Percentiles rank a stretch among this genome's conserved stretches.
These are phyloP conservation scores for Vulpes lagopus DNA, from an alignment of 2,113 vertebrate genomes.

Conservation along the genomic window DNA sequence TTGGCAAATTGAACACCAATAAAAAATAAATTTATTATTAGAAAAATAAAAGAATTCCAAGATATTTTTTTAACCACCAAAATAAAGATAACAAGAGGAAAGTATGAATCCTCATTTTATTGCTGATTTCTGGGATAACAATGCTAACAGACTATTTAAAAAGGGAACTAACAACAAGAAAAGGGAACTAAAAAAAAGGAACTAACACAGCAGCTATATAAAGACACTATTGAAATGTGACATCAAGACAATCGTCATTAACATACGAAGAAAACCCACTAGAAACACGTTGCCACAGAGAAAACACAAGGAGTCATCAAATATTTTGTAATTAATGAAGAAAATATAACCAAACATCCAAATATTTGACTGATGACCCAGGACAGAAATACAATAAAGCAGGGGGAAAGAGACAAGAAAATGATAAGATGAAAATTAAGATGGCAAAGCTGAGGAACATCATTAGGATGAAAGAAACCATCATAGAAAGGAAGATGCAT, in stretches of 20 bases:
- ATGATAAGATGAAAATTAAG: background rate
- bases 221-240: background rate
- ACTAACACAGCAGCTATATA: background rate
- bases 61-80: background rate
- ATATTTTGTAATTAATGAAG: background rate
- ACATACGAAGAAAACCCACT: background rate
- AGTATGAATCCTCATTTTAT: background rate
- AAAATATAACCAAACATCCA: background rate
- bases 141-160: background rate
- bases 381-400: background rate
- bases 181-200: background rate
- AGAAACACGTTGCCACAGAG: background rate
- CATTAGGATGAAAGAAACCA: background rate
- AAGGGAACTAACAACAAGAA: background rate
- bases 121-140: background rate
- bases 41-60: background rate
- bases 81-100: background rate
- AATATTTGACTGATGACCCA: background rate
- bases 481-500: constrained; percentile 8
- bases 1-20: too few relatives aligned
- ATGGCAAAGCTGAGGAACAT: background rate
- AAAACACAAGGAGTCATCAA: background rate
- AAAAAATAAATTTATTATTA: too few relatives aligned
- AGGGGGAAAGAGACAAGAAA: background rate
- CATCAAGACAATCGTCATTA: background rate